These are phyloP conservation scores for Ctena decussata DNA, from an alignment of 2,888 invertebrate genomes.

Conservation along the genomic window DNA sequence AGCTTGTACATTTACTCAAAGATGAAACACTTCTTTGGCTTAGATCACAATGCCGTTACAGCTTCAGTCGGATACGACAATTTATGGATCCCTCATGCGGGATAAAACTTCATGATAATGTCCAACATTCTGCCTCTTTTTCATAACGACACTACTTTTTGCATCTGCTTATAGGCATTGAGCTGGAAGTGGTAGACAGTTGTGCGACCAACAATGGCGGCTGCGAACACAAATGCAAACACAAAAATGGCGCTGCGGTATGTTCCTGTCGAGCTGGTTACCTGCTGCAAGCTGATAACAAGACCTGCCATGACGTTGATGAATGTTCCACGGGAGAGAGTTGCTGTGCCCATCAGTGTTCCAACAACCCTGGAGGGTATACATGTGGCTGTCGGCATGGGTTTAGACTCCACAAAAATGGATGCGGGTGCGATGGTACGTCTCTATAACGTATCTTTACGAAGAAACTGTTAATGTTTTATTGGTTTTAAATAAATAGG, in stretches of 20 bases:
- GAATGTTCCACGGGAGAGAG: slow-evolving; percentile 89
- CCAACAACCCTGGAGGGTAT: slow-evolving; percentile 87
- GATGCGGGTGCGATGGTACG: slow-evolving; percentile 82
- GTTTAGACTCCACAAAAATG: slow-evolving; percentile 78
- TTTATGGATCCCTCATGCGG: too few species aligned
- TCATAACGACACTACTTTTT: too few species aligned
- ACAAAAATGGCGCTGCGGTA: slow-evolving; percentile 82
- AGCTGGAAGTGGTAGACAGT: slow-evolving; percentile 86
- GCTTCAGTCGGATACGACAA: too few species aligned
- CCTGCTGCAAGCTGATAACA: slow-evolving; percentile 83
- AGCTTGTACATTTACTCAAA: too few species aligned
- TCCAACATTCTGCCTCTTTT: too few species aligned
- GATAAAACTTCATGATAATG: too few species aligned
- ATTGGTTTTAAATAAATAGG: too few species aligned
- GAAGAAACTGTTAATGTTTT: too few species aligned
- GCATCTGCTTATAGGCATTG: slow-evolving; percentile 80
- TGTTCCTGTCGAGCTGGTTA: slow-evolving; percentile 85
- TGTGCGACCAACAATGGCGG: slow-evolving; percentile 88
- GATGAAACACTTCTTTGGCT: too few species aligned
- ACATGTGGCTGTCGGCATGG: slow-evolving; percentile 84
- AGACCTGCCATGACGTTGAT: slow-evolving; percentile 84
- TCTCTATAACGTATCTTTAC: too few species aligned
- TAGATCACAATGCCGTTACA: too few species aligned
- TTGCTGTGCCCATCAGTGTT: slow-evolving; percentile 90
- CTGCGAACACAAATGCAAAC: slow-evolving; percentile 88